Evolutionary conservation across 2,888 invertebrate species (phyloP), one percentile per base, ranked within the genome.

Genomic region (Argyresthia albistria): DNA sequence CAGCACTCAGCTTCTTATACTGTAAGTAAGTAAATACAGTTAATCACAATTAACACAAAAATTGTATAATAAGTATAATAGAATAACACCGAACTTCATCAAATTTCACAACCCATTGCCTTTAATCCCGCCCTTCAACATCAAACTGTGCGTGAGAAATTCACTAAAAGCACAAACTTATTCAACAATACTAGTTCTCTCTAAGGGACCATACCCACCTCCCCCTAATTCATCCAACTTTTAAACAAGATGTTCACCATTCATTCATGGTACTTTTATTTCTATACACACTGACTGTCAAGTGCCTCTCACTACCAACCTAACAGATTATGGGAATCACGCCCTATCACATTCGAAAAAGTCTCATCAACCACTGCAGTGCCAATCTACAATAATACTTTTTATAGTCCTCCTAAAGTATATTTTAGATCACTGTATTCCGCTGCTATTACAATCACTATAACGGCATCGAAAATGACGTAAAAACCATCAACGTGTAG

Each of bases 291-390:
- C 15, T 4, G 42, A 52, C 39, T 77, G 80, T 81, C 84, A 82
- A 86, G 84, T 82, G 83, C 79, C 77, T 83, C 79, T 81, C 76
- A 70, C 73, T 79, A 69, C 69, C 69, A 67, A 70, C 66, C 67
- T 73, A 72, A 76, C 77, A 77, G 82, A 83, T 84, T 83, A 84
- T 81, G 79, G 67, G 82, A 86, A 84, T 87, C 83, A 84, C 81
- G 79, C 74, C 73, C 39, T 7, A 43, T 46, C 51, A 58, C 52
- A 56, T 58, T 50, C 45, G 54, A 60, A 76, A 74, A 12, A 57
- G 14, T 62, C 8, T 58, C 60, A 61, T 46, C 48, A 37, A 42
- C 11, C n/a, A 0, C 0, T 8, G 4, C 1, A 4, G 11, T 1
- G 0, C 25, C 52, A 63, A 35, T 8, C 8, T 0, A 62, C 59